phyloP scores from a whole-genome alignment of 2,888 invertebrate species.

The Branchellion lobata region DNA sequence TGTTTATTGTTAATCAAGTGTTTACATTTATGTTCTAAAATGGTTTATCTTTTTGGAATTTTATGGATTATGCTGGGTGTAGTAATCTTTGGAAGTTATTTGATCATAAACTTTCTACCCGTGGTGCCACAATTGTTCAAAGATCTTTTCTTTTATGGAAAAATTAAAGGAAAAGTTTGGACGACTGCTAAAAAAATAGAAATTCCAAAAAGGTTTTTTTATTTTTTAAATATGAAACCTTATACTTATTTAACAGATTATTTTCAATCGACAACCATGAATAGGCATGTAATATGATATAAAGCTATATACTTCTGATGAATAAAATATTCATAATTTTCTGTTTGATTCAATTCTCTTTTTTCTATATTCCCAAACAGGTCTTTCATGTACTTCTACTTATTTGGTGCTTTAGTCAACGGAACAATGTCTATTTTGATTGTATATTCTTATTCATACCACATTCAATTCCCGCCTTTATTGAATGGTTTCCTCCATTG shows the following conservation, averaged over 20 bases:
- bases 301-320: too few species aligned
- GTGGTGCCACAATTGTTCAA: neutral
- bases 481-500: neutral
- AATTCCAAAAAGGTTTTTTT: neutral
- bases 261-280: too few species aligned
- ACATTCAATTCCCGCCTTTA: neutral
- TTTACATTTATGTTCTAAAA: too few species aligned
- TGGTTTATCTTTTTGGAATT: neutral
- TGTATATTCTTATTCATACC: conserved; percentile 8
- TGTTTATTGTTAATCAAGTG: too few species aligned
- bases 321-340: too few species aligned
- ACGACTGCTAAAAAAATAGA: neutral
- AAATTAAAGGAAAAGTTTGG: neutral
- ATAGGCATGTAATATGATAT: too few species aligned
- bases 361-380: conserved; percentile 4
- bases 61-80: neutral
- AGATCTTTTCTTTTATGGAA: conserved; percentile 6
- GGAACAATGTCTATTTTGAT: conserved; percentile 1
- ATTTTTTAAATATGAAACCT: too few species aligned
- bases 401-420: neutral
- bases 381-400: conserved; percentile 20
- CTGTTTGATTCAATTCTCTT: too few species aligned
- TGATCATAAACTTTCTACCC: neutral
- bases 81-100: conserved; percentile 4
- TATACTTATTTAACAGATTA: too few species aligned